Evolutionary conservation across 2,797 vertebrate species (phyloP).

Genomic region (Sparidentex hasta): DNA sequence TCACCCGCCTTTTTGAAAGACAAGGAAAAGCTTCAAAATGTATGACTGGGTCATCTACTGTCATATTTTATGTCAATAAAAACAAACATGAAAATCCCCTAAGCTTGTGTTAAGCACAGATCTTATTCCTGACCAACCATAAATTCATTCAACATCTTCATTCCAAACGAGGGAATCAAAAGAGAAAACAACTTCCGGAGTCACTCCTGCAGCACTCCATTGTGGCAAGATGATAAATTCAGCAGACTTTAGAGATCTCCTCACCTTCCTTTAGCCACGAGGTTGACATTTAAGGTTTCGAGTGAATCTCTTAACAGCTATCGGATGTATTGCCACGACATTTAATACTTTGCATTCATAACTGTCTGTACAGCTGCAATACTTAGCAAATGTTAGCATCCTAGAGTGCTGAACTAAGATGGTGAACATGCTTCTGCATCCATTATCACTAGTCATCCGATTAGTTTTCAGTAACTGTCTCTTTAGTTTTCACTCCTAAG

Average conservation of each 20-base stretch:
- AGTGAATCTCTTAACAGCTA: not conserved
- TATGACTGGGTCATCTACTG: too few relatives aligned
- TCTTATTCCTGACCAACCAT: too few relatives aligned
- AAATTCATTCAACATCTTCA: too few relatives aligned
- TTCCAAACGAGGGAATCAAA: too few relatives aligned
- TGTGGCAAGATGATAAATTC: not conserved
- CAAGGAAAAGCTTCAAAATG: too few relatives aligned
- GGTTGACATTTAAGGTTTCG: too few relatives aligned
- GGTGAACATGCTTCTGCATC: not conserved
- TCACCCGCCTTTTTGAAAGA: too few relatives aligned
- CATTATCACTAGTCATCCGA: not conserved
- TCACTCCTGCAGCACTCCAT: not conserved
- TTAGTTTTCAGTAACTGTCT: not conserved
- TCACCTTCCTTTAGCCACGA: not conserved
- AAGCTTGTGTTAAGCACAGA: too few relatives aligned
- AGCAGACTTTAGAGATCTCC: not conserved
- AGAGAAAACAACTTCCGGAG: too few relatives aligned
- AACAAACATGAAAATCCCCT: too few relatives aligned
- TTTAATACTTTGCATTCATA: not conserved
- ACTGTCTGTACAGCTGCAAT: not conserved
- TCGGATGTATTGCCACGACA: not conserved
- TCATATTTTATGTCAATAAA: too few relatives aligned
- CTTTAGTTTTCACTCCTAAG: not conserved
- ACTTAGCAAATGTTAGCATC: not conserved
- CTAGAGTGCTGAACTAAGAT: not conserved